Base-by-base conservation (phyloP, 35 echinoderm and acorn worm species). In the Eucidaris tribuloides region DNA sequence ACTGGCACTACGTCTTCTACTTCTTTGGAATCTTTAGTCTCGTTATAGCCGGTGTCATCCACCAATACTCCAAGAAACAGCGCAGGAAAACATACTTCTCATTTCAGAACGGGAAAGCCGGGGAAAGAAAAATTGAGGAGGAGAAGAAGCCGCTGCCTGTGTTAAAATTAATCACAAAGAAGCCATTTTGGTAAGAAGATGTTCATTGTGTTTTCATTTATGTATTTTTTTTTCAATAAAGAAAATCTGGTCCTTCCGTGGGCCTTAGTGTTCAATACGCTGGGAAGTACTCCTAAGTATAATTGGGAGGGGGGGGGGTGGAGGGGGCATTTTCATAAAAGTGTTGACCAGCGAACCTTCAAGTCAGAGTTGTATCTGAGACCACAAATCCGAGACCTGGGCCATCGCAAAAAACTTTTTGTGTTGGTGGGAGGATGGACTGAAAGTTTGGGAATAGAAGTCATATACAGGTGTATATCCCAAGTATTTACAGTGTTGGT, bases 1-100 rank as follows among this genome's bases (percentile, higher is more conserved):
- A 87, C 25, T 99, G 96, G 96, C 81, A 87, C 15, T 60, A 50
- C 38, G 80, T 99, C 14, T 99, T 99, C 79, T 93, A 99, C 40
- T 89, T 90, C 48, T 89, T 99, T 56, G 96, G 96, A 18, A 30
- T 61, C 18, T 40, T 89, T 22, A 87, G 81, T 13, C 54, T 99
- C 36, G 70, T 62, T 1, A 80, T 71, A 74, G 82, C 90, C 32
- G 17, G 85, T 14, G 19, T 80, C 50, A 57, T 96, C 15, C 62
- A 85, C 15, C 43, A 45, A 29, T 88, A 55, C 49, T 57, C 68
- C 20, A 78, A 56, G 46, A 91, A 87, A 70, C 83, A 83, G 29
- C 87, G 76, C 23, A 84, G 36, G 46, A 84, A 77, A 76, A 80
- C 82, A 30, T 77, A 76, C 33, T 65, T 48, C 18, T 45, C 65